Evolutionary conservation across 1,140 invertebrate species (phyloP), one percentile per base, ranked within the genome.

Genomic region (Orussus abietinus): DNA sequence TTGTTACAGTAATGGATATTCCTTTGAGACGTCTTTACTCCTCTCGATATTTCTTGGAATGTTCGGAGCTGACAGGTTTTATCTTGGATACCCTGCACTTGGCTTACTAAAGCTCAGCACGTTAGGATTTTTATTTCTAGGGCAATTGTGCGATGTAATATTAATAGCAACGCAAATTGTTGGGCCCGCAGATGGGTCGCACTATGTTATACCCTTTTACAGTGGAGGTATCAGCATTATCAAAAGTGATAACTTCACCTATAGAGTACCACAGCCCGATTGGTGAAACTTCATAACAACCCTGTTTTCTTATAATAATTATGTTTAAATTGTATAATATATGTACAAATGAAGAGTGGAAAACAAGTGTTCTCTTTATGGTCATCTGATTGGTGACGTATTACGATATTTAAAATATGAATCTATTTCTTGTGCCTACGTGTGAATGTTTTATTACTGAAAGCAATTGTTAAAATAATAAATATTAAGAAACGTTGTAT

Each of bases 21-120:
- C 87, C 1, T 88, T 95, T 70, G 91, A 96, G 66, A 93, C 89
- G 30, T 84, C 95, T 0, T 66, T 98, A 33, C 64, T 98, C 10
- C 75, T 99, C 0, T 98, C 95, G 2, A 87, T 98, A 30, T 98
- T 98, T 61, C 72, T 92, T 30, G 94, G 94, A 17, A 95, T 96
- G 89, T 94, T 98, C 76, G 96, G 96, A n/a, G 80, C 90, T 10
- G 96, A 98, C 68, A 76, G 96, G 47, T 97, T 98, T 70, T 98
- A 98, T 64, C 75, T 98, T 3, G 96, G 96, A 11, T 98, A 98
- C 72, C 90, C 92, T 33, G 95, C 92, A 13, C 82, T 98, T 46
- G 95, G 94, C 1, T 72, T 98, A 31, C 79, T 96, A 5, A 98
- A 98, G 69, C 80, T 98, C 50, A 92, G 92, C 62, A 98, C 95